Conservation (phyloP, 2,797 vertebrate genomes). For the Pangasius krempfi region DNA sequence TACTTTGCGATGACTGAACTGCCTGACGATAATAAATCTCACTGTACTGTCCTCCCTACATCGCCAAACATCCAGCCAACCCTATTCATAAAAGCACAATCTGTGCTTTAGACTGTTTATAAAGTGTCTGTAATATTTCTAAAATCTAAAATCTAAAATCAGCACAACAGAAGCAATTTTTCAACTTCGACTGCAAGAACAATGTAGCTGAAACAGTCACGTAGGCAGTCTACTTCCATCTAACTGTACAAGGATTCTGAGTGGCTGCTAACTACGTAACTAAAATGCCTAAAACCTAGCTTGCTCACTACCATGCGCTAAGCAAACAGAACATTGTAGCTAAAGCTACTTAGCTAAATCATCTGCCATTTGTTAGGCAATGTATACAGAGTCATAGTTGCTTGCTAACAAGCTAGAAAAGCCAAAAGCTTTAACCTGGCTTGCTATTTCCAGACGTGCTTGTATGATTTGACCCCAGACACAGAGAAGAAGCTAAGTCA, state of each 20-base stretch:
- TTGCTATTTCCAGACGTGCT: not conserved
- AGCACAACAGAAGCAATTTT: not conserved
- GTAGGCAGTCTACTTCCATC: not conserved
- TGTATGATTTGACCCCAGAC: not conserved
- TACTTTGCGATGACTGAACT: not conserved
- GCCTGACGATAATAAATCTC: not conserved
- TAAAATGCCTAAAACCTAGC: not conserved
- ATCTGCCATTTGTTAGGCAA: not conserved
- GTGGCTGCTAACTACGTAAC: not conserved
- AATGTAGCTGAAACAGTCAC: not conserved
- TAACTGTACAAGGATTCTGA: not conserved
- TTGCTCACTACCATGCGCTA: not conserved
- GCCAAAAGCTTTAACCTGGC: not conserved
- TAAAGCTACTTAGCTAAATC: not conserved
- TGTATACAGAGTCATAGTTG: not conserved
- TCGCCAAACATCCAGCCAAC: not conserved
- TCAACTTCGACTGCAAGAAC: not conserved
- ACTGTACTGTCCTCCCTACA: not conserved
- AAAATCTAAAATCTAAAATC: too few relatives aligned
- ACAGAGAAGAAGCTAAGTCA: not conserved
- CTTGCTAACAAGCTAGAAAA: not conserved
- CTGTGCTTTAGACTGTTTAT: not conserved
- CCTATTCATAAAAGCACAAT: not conserved
- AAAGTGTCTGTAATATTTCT: not conserved
- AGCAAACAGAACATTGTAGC: not conserved